Evolutionary conservation across 2,113 vertebrate species (phyloP).

Genomic region (Enhydra lutris): DNA sequence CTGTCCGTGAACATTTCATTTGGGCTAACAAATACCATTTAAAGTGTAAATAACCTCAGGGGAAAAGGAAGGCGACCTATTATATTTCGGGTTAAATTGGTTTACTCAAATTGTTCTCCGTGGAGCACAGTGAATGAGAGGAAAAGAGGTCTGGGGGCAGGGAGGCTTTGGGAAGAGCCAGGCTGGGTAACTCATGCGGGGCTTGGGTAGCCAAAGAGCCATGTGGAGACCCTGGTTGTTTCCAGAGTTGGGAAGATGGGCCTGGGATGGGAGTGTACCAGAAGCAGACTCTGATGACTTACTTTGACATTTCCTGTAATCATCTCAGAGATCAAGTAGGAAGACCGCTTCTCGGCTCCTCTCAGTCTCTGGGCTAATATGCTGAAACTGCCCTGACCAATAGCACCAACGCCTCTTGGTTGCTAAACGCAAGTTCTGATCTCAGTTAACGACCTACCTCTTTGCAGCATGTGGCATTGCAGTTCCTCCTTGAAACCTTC

Average conservation of each 20-base stretch:
- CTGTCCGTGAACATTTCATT: neutral
- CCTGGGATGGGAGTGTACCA: neutral
- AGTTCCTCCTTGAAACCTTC: neutral
- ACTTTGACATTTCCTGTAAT: neutral
- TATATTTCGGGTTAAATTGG: neutral
- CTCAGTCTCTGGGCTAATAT: neutral
- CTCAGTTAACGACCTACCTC: neutral
- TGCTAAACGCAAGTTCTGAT: neutral
- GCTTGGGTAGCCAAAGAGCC: neutral
- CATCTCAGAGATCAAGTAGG: neutral
- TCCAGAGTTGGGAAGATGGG: neutral
- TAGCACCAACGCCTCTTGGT: neutral
- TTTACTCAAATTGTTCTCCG: neutral
- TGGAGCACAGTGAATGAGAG: neutral
- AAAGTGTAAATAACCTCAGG: neutral
- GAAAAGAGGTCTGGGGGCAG: neutral
- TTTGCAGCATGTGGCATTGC: neutral
- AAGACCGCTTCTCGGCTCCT: neutral
- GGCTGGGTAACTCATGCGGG: neutral
- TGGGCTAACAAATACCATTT: neutral
- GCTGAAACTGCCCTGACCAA: neutral
- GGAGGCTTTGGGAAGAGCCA: neutral
- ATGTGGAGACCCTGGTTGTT: neutral
- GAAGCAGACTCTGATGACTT: neutral
- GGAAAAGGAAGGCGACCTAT: neutral